Conservation (phyloP, 2,888 invertebrate genomes). For the Drepana falcataria region DNA sequence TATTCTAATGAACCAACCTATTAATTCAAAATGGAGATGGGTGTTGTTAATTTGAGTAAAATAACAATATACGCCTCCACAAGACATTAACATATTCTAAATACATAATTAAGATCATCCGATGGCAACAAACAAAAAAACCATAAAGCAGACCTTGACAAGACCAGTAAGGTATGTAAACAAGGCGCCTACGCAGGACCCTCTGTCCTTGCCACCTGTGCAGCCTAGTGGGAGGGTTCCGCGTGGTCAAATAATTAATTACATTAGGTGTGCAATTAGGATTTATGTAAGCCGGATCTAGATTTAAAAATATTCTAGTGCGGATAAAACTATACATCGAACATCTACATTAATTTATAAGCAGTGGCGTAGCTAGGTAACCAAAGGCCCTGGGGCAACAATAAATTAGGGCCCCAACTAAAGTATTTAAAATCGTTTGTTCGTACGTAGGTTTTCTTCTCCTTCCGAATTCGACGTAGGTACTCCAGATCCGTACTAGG, state of each 20-base stretch:
- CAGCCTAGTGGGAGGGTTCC: constrained; percentile 34
- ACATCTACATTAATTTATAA: too few species aligned
- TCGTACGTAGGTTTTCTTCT: too few species aligned
- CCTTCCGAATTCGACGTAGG: too few species aligned
- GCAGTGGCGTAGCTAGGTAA: too few species aligned
- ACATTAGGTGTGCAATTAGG: constrained; percentile 5
- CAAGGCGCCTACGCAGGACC: constrained; percentile 42
- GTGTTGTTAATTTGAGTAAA: constrained; percentile 6
- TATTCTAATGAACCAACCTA: not conserved
- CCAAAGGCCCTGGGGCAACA: too few species aligned
- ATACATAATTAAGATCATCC: constrained; percentile 22
- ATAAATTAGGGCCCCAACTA: too few species aligned
- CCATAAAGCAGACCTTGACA: constrained; percentile 40
- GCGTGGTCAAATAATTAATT: constrained; percentile 32
- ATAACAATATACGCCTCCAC: constrained; percentile 21
- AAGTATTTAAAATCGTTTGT: too few species aligned
- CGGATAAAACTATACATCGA: too few species aligned
- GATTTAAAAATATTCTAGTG: not conserved
- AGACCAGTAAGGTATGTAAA: constrained; percentile 35
- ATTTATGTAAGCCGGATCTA: constrained; percentile 3
- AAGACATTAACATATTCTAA: constrained; percentile 33
- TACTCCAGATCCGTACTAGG: too few species aligned
- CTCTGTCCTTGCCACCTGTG: constrained; percentile 34
- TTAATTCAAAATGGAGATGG: too few species aligned
- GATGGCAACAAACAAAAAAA: constrained; percentile 20